Base-by-base conservation (phyloP, 64 coral and sea anemone genomes). In the Acropora tenuis region DNA sequence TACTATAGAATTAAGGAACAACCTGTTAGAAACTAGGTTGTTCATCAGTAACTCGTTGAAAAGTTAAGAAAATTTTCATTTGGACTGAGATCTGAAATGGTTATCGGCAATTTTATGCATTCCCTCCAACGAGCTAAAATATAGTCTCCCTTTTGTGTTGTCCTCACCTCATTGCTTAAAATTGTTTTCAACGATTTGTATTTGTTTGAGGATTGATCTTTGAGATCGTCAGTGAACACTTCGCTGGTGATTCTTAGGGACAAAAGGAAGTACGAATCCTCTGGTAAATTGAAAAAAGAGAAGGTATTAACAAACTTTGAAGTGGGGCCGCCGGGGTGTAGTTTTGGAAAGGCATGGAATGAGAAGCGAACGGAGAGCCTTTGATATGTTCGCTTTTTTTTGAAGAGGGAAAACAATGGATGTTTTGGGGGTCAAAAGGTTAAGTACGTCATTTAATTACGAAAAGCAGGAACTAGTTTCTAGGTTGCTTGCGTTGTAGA, bases 241-340 rank as follows among this genome's bases (percentile, higher is more conserved):
- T 87, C 91, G 69, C 67, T 92, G 11, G 49, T 79, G 45, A 92
- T 65, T 65, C 47, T 63, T 41, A 92, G 11, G 44, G 83, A 71
- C 55, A 92, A 67, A 73, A 87, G 63, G 75, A 69, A 92, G 15
- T 76, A 92, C 2, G 83, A 86, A 80, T 92, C 83, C 74, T 71
- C 91, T 92, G 58, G 6, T 10, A 55, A 55, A 55, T 55, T 55
- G 52, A 48, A 52, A 43, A 10, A 43, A 65, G 8, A 83, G 19
- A 17, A 9, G 15, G 8, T 16, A 8, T 78, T 18, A 50, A 18
- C 16, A 45, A 1, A 49, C 18, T 47, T 78, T 12, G 11, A 76
- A 0, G 1, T 15, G 52, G 52, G 52, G 52, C 52, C 52, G 52
- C 52, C 52, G 52, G 52, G 1, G 52, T 55, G 52, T 55, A 55